Base-by-base conservation (phyloP, 2,113 vertebrate genomes). In the Pelmatolapia mariae region DNA sequence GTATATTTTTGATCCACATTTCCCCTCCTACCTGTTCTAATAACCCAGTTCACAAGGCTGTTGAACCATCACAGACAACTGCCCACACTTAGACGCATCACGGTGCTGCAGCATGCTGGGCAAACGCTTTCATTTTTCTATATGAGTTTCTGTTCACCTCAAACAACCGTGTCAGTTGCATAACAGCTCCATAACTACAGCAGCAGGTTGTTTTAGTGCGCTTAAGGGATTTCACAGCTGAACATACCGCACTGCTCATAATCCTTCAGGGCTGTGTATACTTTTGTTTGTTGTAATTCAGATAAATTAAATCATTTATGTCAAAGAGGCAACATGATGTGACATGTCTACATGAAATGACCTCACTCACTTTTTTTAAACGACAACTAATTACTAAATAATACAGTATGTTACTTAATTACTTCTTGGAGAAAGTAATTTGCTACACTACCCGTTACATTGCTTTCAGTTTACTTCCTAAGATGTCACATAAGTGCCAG, bases 151-250 rank as follows among this genome's bases (percentile, higher is more conserved):
- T 52, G 79, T 91, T 92, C 57, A 85, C 63, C 29, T 86, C 54
- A 38, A 84, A 94, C 33, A 93, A 91, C 85, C 83, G 86, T 93
- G 93, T 66, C 91, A 53, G 91, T 96, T 94, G 83, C 85, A 84
- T 94, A 95, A 95, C 68, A 53, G 73, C 80, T 40, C 73, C 87
- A 86, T 86, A 78, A 76, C 85, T 84, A 86, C 92, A 90, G 90
- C 29, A 86, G 87, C 22, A 86, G 78, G 78, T 87, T 88, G 81
- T 91, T 91, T 87, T 68, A 63, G 50, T 73, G 54, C 11, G 45
- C 89, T 76, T 73, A n/a, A 29, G 87, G 83, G 89, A 89, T 61
- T 89, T 82, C 12, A 26, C 82, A 26, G 83, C 38, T 83, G 24
- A 36, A 73, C 26, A n/a, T n/a, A 31, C 45, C 2, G 9, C 31